Evolutionary conservation across 2,888 invertebrate species (phyloP).

Genomic region (Apamea epomidion): DNA sequence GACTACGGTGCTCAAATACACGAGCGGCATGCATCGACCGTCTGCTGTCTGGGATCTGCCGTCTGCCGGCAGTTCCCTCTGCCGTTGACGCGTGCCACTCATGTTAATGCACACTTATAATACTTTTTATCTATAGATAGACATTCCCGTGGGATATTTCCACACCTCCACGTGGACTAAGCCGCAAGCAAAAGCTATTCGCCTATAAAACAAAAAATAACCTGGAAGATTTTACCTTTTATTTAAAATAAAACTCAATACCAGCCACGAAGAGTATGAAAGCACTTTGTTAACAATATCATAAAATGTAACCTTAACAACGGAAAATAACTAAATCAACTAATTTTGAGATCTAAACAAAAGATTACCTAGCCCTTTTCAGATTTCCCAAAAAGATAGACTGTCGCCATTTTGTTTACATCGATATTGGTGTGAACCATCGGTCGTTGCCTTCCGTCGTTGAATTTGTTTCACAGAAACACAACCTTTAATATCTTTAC

Average conservation of each 20-base stretch:
- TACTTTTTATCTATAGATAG: too few relatives aligned
- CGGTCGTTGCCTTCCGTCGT: constrained; percentile 52
- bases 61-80: too few relatives aligned
- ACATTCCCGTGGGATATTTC: background rate
- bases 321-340: background rate
- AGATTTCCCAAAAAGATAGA: constrained; percentile 27
- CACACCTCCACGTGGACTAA: too few relatives aligned
- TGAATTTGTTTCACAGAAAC: constrained; percentile 65
- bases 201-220: background rate
- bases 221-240: too few relatives aligned
- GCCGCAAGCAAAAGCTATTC: background rate
- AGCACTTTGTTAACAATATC: background rate
- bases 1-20: too few relatives aligned
- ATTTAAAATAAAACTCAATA: background rate
- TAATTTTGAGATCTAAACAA: constrained; percentile 11
- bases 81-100: too few relatives aligned
- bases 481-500: constrained; percentile 57
- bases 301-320: background rate
- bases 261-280: background rate
- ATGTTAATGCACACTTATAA: too few relatives aligned
- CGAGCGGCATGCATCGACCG: too few relatives aligned
- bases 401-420: constrained; percentile 27
- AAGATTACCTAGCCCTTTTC: constrained; percentile 43
- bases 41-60: too few relatives aligned
- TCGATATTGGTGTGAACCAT: constrained; percentile 19